Base-by-base conservation (phyloP, 2,888 invertebrate species). In the Cyrtodaria siliqua region DNA sequence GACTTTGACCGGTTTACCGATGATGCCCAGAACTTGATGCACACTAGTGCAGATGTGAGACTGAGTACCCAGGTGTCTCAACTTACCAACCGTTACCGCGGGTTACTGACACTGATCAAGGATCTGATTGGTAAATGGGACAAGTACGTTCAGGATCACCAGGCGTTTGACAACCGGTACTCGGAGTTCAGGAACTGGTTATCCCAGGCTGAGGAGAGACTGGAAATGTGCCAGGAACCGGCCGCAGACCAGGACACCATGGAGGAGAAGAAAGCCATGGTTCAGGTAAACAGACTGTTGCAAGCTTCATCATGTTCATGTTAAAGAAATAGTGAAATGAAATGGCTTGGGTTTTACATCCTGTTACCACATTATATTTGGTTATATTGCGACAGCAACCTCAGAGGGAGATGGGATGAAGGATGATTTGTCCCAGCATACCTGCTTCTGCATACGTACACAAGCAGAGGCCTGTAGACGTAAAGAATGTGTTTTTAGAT, bases 171-270 rank as follows among this genome's bases (percentile, higher is more conserved):
- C 85, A 96, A 97, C 8, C 94, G 98, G 14, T 97, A 97, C 88
- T 96, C 97, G 98, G n/a, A 98, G 93, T 98, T 97, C 88, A 96
- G 97, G 90, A 96, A 97, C 89, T 98, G 98, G 97, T 95, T 98
- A 27, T 97, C 97, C 86, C 95, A 96, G 79, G 97, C 97, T 0
- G 95, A 97, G 26, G 97, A 97, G 85, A 97, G 97, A 90, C 94
- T 98, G 53, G 95, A 93, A 0, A 96, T 96, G 87, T 97, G 97
- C 86, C 95, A 95, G 56, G 96, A 96, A 87, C 95, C 96, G 78
- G 96, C 97, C 0, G 96, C 96, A 86, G 96, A 96, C 1, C 93
- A 97, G 52, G 95, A 95, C 60, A 98, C 98, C 92, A 96, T 98
- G 27, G 97, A 97, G 91, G 96, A 95, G 87, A 97, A 97, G 92